phyloP scores from a whole-genome alignment of 2,888 invertebrate genomes.

The Epiblema foenella region DNA sequence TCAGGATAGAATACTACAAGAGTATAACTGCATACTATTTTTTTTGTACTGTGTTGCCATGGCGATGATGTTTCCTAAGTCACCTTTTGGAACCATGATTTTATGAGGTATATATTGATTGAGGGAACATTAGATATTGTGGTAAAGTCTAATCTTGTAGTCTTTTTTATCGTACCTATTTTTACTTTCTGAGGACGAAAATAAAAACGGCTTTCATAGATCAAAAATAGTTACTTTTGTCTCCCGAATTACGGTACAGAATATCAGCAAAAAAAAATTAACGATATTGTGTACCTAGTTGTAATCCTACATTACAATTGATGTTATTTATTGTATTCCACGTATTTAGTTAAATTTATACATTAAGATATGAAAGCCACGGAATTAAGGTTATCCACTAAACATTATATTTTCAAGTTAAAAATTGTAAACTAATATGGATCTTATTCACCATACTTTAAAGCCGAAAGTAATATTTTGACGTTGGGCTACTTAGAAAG shows the following conservation, averaged over 20 bases:
- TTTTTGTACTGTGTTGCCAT: no score
- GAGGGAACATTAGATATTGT: no score
- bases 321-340: not conserved
- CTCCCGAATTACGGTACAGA: not conserved
- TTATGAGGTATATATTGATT: no score
- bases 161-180: no score
- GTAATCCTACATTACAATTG: not conserved
- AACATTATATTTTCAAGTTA: not conserved
- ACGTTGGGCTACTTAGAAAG: not conserved
- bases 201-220: not conserved
- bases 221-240: not conserved
- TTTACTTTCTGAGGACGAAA: no score
- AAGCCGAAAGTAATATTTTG: not conserved
- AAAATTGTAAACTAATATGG: not conserved
- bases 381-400: conserved; percentile 17
- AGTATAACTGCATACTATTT: no score
- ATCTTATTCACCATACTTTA: not conserved
- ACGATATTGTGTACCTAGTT: not conserved
- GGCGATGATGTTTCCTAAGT: no score
- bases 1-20: no score
- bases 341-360: not conserved
- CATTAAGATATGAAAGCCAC: conserved; percentile 20
- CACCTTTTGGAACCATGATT: no score
- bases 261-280: not conserved
- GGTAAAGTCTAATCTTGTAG: no score